Evolutionary conservation across 2,797 vertebrate genomes (phyloP), one percentile per base, ranked within the genome.

Genomic region (Sebastes melanostomus): DNA sequence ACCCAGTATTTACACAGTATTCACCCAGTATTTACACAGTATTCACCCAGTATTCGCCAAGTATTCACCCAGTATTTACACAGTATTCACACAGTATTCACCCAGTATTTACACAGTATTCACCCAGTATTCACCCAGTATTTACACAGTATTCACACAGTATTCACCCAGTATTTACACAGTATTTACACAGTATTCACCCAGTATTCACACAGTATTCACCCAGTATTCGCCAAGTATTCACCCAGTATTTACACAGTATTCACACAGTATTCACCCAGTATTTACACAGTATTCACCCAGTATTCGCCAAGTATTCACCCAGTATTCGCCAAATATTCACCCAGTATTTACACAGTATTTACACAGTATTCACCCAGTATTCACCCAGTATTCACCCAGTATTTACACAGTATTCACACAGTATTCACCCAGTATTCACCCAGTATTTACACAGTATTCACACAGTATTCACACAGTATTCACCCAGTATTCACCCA

Each of bases 31-130:
- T 0, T 34, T 9, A 0, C 32, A 3, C 3, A 34, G 32, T 34
- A 34, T 0, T 34, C 34, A 0, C 34, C 4, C 0, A 36, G 34
- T 36, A 36, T 0, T 36, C 12, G 0, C 34, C 34, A 0, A 36
- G 34, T 36, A 36, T 0, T 36, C 2, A 0, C 11, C 2, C 1
- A 36, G 34, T 36, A 36, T 0, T 36, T 2, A 0, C 34, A 4
- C 1, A 36, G 11, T 36, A 36, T 0, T 36, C 2, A 0, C 34
- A 0, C 4, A 34, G 10, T 34, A 34, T 0, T 34, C 10, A 0
- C 34, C 4, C 1, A 36, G 34, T 36, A 36, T 0, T 36, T 4
- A 0, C 11, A 2, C 0, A 36, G 34, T 36, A 36, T 0, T 36
- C 2, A 2, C 34, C 2, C 2, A 12, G 34, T 36, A 36, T 0